Evolutionary conservation across 1,140 invertebrate genomes (phyloP).

Genomic region (Pteromalus puparum): DNA sequence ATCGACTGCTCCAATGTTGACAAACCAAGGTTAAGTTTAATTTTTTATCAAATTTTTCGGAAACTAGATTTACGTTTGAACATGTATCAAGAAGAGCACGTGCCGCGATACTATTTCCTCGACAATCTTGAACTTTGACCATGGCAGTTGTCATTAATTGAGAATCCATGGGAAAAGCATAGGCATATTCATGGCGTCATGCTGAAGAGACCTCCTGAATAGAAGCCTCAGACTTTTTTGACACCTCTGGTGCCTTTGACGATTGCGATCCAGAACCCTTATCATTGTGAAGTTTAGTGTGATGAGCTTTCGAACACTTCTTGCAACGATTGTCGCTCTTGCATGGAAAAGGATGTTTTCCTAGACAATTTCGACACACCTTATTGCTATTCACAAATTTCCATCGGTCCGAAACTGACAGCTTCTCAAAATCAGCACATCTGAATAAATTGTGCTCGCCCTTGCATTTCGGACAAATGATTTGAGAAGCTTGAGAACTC

Average conservation of each 20-base stretch:
- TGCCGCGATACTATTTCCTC: conserved; percentile 27
- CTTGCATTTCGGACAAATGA: no score
- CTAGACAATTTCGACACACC: background rate
- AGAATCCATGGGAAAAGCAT: background rate
- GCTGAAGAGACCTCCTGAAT: background rate
- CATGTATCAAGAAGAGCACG: conserved; percentile 52
- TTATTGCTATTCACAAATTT: conserved; percentile 14
- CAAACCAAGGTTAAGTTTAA: background rate
- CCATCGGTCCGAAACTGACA: background rate
- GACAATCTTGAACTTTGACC: conserved; percentile 34
- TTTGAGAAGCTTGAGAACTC: no score
- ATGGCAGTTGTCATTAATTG: conserved; percentile 15
- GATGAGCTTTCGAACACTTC: background rate
- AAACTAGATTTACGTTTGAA: background rate
- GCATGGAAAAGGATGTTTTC: background rate
- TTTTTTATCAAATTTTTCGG: background rate
- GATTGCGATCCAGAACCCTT: background rate
- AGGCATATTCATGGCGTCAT: background rate
- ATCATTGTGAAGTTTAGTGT: conserved; percentile 21
- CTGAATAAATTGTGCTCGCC: no score
- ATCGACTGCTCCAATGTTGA: background rate
- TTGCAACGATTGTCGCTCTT: background rate
- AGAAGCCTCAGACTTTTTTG: background rate
- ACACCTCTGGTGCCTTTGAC: background rate
- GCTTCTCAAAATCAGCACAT: background rate